A percentile compares a stretch with the other conserved stretches of the same genome.
phyloP scores from a whole-genome alignment of 2,113 vertebrate species.

The Chloropsis hardwickii region DNA sequence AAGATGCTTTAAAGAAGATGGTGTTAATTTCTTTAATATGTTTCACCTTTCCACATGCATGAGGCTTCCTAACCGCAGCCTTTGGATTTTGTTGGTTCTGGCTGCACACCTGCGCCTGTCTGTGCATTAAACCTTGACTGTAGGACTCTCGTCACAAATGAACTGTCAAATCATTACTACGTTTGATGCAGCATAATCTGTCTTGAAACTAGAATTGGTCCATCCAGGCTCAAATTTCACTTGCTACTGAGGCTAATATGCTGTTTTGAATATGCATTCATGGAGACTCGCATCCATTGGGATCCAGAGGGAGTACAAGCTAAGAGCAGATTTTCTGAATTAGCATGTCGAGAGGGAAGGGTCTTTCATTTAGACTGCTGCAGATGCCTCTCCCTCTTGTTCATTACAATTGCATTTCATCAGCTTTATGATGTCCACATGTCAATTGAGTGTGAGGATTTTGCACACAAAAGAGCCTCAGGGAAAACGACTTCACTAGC shows the following conservation, averaged over 20 bases:
- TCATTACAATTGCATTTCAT: conserved; percentile 99
- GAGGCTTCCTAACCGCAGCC: conserved; percentile 78
- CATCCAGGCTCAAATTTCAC: conserved; percentile 83
- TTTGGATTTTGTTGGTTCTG: conserved; percentile 81
- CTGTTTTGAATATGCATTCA: conserved; percentile 99
- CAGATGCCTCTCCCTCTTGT: conserved; percentile 99
- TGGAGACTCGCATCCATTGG: conserved; percentile 87
- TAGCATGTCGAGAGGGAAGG: conserved; percentile 98
- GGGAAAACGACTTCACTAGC: conserved; percentile 97
- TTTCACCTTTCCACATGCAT: conserved; percentile 78
- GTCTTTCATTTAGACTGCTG: conserved; percentile 91
- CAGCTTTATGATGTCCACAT: conserved; percentile 99
- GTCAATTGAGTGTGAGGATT: conserved; percentile 99
- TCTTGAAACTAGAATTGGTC: conserved; percentile 98
- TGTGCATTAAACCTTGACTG: conserved; percentile 88
- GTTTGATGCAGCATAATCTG: conserved; percentile 99
- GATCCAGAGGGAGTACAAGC: conserved; percentile 92
- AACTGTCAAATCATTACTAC: conserved; percentile 99
- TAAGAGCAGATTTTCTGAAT: conserved; percentile 98
- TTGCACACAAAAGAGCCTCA: conserved; percentile 99
- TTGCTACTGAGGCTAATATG: conserved; percentile 84
- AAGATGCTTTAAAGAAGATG: conserved; percentile 83
- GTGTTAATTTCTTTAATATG: conserved; percentile 85
- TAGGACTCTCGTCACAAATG: conserved; percentile 95
- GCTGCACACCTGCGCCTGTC: conserved; percentile 89